Evolutionary conservation across 2,888 invertebrate species (phyloP).

Genomic region (Tetragnatha montana): DNA sequence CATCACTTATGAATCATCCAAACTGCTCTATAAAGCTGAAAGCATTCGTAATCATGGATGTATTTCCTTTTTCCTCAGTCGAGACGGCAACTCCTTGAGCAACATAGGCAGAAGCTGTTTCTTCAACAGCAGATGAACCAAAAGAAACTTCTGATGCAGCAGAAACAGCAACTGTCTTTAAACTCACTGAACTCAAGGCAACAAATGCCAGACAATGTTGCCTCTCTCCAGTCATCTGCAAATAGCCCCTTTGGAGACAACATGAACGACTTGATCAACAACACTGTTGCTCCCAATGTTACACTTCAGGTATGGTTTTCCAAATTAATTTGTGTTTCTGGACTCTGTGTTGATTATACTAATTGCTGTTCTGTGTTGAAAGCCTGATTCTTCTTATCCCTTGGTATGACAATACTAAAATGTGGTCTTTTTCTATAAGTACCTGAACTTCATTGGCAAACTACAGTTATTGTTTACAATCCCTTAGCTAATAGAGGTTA

Average conservation of each 20-base stretch:
- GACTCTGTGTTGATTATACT: too few relatives aligned
- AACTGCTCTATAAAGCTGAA: too few relatives aligned
- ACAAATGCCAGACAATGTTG: conserved; percentile 43
- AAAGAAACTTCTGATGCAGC: conserved; percentile 73
- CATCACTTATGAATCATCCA: too few relatives aligned
- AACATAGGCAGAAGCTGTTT: conserved; percentile 51
- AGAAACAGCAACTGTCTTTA: conserved; percentile 79
- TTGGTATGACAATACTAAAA: not conserved
- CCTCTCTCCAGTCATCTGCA: conserved; percentile 43
- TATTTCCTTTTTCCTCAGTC: conserved; percentile 30
- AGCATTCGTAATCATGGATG: not conserved
- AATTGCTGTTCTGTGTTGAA: too few relatives aligned
- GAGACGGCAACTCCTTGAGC: conserved; percentile 56
- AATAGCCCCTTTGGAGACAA: conserved; percentile 77
- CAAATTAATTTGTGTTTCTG: not conserved
- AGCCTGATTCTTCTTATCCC: not conserved
- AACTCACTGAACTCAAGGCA: conserved; percentile 61
- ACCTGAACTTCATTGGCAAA: too few relatives aligned
- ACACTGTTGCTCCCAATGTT: conserved; percentile 92
- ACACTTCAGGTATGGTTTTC: conserved; percentile 81
- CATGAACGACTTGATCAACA: conserved; percentile 89
- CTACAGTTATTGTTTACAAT: not conserved
- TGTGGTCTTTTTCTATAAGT: not conserved
- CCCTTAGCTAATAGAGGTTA: not conserved
- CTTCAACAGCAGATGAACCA: conserved; percentile 69